phyloP scores from a whole-genome alignment of 2,888 invertebrate species.

The Calameuta pallipes region DNA sequence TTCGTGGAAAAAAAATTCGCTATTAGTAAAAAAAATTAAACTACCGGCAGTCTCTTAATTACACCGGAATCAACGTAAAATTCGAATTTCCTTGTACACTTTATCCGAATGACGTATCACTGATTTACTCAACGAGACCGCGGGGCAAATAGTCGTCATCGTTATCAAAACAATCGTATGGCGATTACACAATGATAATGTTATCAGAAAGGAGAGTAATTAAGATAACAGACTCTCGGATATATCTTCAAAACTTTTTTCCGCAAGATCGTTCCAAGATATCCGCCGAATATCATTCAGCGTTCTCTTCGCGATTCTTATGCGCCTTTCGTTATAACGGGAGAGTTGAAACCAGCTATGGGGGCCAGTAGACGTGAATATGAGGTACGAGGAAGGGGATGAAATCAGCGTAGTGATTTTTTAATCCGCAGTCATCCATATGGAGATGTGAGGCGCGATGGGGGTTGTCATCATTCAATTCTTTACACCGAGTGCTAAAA shows the following conservation, averaged over 20 bases:
- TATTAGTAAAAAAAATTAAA: not conserved
- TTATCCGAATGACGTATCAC: too few species aligned
- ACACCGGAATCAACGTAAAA: not conserved
- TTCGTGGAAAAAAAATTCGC: not conserved
- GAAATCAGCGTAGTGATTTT: conserved; percentile 15
- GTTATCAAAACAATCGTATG: not conserved
- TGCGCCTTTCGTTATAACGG: not conserved
- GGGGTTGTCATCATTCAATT: conserved; percentile 22
- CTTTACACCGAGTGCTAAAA: conserved; percentile 19
- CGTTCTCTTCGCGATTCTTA: not conserved
- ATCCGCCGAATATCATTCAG: not conserved
- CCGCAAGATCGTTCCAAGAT: not conserved
- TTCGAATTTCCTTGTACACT: too few species aligned
- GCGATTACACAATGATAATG: too few species aligned
- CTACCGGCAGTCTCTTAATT: not conserved
- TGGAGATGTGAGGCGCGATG: not conserved
- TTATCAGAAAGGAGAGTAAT: not conserved
- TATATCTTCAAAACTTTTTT: not conserved
- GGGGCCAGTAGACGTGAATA: not conserved
- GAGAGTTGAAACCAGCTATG: not conserved
- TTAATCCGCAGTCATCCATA: conserved; percentile 15
- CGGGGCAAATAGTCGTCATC: not conserved
- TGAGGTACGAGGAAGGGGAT: not conserved
- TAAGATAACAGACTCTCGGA: not conserved
- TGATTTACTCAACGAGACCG: too few species aligned